These are phyloP conservation scores for Muscina levida DNA, from an alignment of 2,888 invertebrate genomes.

Conservation along the genomic window DNA sequence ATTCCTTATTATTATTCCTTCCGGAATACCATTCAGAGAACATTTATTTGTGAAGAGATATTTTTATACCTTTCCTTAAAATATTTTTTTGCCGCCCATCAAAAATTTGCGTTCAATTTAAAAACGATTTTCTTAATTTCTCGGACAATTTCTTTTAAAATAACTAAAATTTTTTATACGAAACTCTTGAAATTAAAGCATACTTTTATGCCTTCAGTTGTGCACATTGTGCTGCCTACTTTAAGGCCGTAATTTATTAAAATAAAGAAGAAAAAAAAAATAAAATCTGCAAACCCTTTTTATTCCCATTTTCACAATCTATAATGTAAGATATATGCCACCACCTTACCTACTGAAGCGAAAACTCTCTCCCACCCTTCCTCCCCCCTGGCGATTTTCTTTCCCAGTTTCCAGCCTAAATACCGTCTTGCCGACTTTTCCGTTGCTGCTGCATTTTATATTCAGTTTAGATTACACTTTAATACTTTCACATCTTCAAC, in stretches of 20 bases:
- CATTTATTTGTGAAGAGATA: too few relatives aligned
- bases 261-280: not conserved
- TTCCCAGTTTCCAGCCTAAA: too few relatives aligned
- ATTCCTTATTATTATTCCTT: too few relatives aligned
- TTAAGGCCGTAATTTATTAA: not conserved
- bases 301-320: not conserved
- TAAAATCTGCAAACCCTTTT: not conserved
- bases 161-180: too few relatives aligned
- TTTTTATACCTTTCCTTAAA: too few relatives aligned
- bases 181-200: not conserved
- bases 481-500: constrained; percentile 59
- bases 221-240: not conserved
- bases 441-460: not conserved
- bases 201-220: not conserved
- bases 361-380: too few relatives aligned
- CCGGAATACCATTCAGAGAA: too few relatives aligned
- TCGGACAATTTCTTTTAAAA: too few relatives aligned
- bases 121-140: too few relatives aligned
- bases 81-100: too few relatives aligned
- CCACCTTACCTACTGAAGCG: too few relatives aligned
- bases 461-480: constrained; percentile 49
- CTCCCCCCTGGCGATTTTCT: not conserved
- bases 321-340: not conserved
- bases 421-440: not conserved
- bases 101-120: too few relatives aligned